A percentile compares a stretch with the other conserved stretches of the same genome.
Conservation (phyloP, 2,797 vertebrate species). For the Channa striata region DNA sequence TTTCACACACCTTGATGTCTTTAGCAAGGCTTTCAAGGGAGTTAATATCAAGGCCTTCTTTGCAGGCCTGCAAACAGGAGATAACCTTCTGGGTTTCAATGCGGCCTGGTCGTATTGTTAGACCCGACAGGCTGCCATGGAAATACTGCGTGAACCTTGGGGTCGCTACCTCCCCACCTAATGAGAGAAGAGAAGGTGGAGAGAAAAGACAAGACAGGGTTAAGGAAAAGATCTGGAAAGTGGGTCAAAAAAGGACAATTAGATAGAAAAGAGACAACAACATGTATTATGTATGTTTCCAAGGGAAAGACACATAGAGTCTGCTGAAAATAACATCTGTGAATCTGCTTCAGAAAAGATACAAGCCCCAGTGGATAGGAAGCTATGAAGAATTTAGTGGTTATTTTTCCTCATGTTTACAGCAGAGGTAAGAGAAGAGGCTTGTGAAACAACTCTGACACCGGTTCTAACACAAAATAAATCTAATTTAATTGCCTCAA, state of each 20-base stretch:
- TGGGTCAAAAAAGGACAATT: not conserved
- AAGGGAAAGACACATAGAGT: slow-evolving; percentile 17
- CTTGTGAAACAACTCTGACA: slow-evolving; percentile 1
- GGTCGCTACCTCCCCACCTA: slow-evolving; percentile 94
- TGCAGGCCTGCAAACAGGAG: slow-evolving; percentile 98
- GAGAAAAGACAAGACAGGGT: not conserved
- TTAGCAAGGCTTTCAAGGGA: slow-evolving; percentile 94
- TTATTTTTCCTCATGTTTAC: slow-evolving; percentile 1
- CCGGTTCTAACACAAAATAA: not conserved
- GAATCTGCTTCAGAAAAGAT: slow-evolving; percentile 29
- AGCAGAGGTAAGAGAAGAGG: slow-evolving; percentile 7
- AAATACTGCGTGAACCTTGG: slow-evolving; percentile 96
- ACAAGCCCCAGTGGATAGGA: slow-evolving; percentile 15
- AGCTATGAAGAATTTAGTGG: slow-evolving; percentile 26
- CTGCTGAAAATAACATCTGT: slow-evolving; percentile 29
- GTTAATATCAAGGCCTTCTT: slow-evolving; percentile 97
- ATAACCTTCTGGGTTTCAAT: slow-evolving; percentile 97
- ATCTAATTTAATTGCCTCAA: not conserved
- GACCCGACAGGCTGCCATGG: slow-evolving; percentile 94
- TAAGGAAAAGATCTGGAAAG: slow-evolving; percentile 1
- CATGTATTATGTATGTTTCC: slow-evolving; percentile 28
- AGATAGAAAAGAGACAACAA: slow-evolving; percentile 20
- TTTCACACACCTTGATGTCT: slow-evolving; percentile 91
- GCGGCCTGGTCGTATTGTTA: slow-evolving; percentile 94
- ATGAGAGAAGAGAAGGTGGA: slow-evolving; percentile 16